phyloP scores from a whole-genome alignment of 2,797 vertebrate genomes.

The Malacoraja senta region DNA sequence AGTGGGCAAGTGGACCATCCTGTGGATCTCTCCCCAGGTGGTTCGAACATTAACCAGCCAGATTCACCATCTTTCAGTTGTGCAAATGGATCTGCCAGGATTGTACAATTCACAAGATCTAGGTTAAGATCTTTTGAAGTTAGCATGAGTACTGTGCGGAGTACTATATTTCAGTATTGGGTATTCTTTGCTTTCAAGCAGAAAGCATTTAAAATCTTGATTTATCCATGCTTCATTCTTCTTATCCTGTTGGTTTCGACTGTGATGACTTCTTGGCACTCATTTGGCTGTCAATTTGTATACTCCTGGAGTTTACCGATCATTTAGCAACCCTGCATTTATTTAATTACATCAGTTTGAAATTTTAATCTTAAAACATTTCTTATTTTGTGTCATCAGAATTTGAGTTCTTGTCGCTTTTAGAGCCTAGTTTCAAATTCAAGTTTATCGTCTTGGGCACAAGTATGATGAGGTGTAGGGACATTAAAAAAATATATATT shows the following conservation, averaged over 20 bases:
- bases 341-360: neutral
- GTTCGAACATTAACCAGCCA: neutral
- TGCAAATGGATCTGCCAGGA: neutral
- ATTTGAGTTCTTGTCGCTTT: neutral
- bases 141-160: too few relatives aligned
- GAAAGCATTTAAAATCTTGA: neutral
- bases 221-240: neutral
- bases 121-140: slow-evolving; percentile 6
- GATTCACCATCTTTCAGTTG: neutral
- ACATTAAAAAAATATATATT: too few relatives aligned
- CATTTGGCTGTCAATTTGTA: neutral
- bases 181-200: neutral
- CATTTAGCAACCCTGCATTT: neutral
- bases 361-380: neutral
- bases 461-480: too few relatives aligned
- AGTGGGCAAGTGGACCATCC: neutral
- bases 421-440: neutral
- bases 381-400: neutral
- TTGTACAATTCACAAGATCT: too few relatives aligned
- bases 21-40: neutral
- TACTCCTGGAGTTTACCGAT: neutral
- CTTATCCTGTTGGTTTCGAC: neutral
- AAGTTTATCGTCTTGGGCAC: too few relatives aligned
- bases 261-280: neutral
- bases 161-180: neutral